phyloP scores from a whole-genome alignment of 2,113 vertebrate genomes.

The Nematolebias whitei region DNA sequence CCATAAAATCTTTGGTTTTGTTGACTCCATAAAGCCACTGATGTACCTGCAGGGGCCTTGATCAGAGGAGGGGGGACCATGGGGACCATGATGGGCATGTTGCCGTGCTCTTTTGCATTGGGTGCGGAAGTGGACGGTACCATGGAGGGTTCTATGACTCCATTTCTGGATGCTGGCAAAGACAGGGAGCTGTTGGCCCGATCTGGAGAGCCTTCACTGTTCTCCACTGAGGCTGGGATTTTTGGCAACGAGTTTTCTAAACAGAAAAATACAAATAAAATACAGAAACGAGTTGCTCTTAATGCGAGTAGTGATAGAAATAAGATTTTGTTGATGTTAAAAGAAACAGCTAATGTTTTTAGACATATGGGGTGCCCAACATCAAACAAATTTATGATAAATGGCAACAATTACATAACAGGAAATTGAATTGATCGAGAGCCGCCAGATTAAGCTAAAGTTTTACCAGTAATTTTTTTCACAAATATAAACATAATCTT shows the following conservation, averaged over 20 bases:
- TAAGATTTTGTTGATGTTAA: not conserved
- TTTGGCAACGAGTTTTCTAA: slow-evolving; percentile 99
- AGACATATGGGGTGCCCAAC: no score
- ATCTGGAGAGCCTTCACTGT: slow-evolving; percentile 88
- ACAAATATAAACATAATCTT: no score
- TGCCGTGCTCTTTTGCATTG: slow-evolving; percentile 92
- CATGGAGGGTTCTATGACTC: slow-evolving; percentile 87
- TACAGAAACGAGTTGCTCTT: slow-evolving; percentile 8
- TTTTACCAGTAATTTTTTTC: no score
- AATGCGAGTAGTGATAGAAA: not conserved
- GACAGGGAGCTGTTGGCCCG: slow-evolving; percentile 90
- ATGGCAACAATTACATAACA: no score
- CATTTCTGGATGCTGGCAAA: slow-evolving; percentile 90
- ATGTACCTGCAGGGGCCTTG: slow-evolving; percentile 96
- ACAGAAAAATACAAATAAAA: slow-evolving; percentile 58
- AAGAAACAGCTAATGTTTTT: no score
- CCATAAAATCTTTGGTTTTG: not conserved
- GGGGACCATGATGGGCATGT: slow-evolving; percentile 94
- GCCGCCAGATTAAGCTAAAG: no score
- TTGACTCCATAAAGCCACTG: slow-evolving; percentile 12
- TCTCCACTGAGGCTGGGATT: slow-evolving; percentile 86
- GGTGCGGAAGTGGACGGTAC: slow-evolving; percentile 89
- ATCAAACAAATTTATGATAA: no score
- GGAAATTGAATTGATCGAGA: no score
- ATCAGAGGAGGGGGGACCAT: slow-evolving; percentile 96